Conservation (phyloP, 2,113 vertebrate species). For the Elgaria multicarinata region DNA sequence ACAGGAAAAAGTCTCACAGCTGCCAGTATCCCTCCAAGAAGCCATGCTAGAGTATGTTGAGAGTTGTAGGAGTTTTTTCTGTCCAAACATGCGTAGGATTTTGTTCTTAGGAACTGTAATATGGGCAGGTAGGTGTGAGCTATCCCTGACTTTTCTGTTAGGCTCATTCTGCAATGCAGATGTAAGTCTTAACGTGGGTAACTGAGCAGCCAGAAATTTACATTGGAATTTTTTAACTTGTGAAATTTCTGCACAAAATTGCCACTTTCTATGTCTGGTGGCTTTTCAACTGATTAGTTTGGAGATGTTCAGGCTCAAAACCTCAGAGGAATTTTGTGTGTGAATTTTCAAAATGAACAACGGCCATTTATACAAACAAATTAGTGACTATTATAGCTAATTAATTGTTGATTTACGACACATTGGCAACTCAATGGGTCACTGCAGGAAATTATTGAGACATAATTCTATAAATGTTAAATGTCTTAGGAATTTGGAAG, state of each 20-base stretch:
- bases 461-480: conserved; percentile 3
- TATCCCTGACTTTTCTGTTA: not conserved
- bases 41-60: too few relatives aligned
- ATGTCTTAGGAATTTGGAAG: conserved; percentile 10
- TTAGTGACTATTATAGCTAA: not conserved
- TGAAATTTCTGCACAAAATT: not conserved
- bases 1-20: too few relatives aligned
- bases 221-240: not conserved
- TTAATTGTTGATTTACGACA: not conserved
- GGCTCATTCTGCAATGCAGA: not conserved
- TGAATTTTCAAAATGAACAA: not conserved
- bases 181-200: not conserved
- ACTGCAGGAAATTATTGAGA: not conserved
- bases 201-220: not conserved
- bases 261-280: not conserved
- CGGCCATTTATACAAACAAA: not conserved
- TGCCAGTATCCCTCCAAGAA: too few relatives aligned
- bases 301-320: not conserved
- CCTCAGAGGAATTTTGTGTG: not conserved
- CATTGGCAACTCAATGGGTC: not conserved
- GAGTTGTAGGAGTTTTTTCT: too few relatives aligned
- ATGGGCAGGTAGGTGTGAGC: not conserved
- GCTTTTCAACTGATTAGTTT: not conserved
- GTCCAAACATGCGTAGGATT: too few relatives aligned
- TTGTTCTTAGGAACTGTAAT: not conserved